These are phyloP conservation scores for Tipula vernalis DNA, from an alignment of 2,888 invertebrate species.

Conservation along the genomic window DNA sequence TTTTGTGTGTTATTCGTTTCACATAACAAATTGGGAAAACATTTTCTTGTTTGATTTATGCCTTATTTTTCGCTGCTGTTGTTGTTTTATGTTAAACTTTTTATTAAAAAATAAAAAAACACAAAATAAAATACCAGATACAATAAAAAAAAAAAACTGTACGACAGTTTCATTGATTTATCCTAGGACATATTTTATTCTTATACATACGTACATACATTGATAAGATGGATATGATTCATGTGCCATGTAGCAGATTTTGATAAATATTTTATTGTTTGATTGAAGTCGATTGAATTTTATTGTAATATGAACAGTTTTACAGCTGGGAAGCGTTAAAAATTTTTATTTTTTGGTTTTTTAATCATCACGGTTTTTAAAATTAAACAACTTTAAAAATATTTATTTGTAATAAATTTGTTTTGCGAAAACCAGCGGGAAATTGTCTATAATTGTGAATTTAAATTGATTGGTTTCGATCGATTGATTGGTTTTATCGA, in stretches of 20 bases:
- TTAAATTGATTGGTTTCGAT: no score
- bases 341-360: no score
- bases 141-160: not conserved
- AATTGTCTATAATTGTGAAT: no score
- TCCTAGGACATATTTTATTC: not conserved
- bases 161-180: constrained; percentile 4
- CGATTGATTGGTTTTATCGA: no score
- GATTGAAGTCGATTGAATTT: not conserved
- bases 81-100: not conserved
- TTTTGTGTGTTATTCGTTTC: not conserved
- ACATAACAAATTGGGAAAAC: not conserved
- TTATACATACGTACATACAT: not conserved
- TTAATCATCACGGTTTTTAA: no score
- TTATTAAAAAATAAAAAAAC: not conserved
- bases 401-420: no score
- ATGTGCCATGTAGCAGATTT: not conserved
- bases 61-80: not conserved
- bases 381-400: no score
- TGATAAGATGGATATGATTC: not conserved
- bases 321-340: not conserved
- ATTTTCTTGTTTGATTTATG: not conserved
- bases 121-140: not conserved
- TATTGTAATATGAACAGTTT: not conserved
- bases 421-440: no score
- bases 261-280: not conserved